These are phyloP conservation scores for Leptopilina drosophilae DNA, from an alignment of 2,888 invertebrate species.

Conservation along the genomic window DNA sequence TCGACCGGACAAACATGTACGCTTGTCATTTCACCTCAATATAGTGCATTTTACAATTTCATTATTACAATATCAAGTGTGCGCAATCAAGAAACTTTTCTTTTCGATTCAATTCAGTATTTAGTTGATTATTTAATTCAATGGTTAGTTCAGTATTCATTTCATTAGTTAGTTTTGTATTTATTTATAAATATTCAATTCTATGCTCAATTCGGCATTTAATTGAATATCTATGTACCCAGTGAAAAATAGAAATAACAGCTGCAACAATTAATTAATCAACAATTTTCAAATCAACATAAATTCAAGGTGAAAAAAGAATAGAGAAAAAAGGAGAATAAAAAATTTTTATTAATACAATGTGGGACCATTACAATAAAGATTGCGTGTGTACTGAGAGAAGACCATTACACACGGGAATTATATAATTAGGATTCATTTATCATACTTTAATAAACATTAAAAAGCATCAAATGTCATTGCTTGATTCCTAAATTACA, in stretches of 20 bases:
- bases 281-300: no score
- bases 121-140: no score
- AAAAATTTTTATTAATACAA: no score
- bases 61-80: neutral
- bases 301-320: no score
- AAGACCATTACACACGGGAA: neutral
- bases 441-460: conserved; percentile 26
- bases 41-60: conserved; percentile 26
- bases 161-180: no score
- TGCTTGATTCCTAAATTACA: conserved; percentile 18
- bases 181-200: no score
- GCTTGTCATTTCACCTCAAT: conserved; percentile 37
- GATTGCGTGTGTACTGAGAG: neutral
- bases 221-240: no score
- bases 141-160: no score
- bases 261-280: no score
- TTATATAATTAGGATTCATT: conserved; percentile 22
- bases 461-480: conserved; percentile 14
- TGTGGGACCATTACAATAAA: neutral
- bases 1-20: conserved; percentile 41
- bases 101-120: neutral
- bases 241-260: no score
- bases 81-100: neutral
- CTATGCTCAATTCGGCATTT: no score
- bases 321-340: no score